These are phyloP conservation scores for Drosophila ustulata DNA, from an alignment of 2,888 invertebrate species.

Conservation along the genomic window DNA sequence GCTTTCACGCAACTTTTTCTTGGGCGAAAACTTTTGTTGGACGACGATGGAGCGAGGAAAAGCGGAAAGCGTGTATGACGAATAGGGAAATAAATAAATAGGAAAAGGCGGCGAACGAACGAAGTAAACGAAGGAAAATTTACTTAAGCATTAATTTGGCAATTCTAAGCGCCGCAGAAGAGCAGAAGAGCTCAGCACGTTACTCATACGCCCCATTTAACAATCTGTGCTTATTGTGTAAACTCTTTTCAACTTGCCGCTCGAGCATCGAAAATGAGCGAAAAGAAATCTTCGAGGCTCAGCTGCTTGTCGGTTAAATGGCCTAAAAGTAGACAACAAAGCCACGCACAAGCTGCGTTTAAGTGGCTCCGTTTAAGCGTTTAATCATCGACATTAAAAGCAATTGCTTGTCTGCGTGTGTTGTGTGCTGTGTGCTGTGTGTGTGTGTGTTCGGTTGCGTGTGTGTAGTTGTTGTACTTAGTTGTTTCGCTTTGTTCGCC, in stretches of 20 bases:
- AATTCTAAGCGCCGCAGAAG: conserved; percentile 47
- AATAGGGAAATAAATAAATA: conserved; percentile 20
- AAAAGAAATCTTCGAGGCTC: conserved; percentile 14
- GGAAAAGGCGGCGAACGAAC: neutral
- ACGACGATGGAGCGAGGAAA: conserved; percentile 2
- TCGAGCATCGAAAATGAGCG: conserved; percentile 22
- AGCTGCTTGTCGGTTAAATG: conserved; percentile 59
- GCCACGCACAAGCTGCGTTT: conserved; percentile 49
- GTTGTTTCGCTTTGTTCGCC: conserved; percentile 32
- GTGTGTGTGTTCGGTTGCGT: neutral
- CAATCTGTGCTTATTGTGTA: conserved; percentile 47
- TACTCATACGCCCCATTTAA: conserved; percentile 72
- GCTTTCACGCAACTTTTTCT: conserved; percentile 41
- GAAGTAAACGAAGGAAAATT: conserved; percentile 18
- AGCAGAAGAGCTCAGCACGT: conserved; percentile 34
- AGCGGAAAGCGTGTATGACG: conserved; percentile 21
- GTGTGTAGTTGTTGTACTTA: conserved; percentile 15
- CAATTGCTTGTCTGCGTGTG: conserved; percentile 58
- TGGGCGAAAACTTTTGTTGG: conserved; percentile 31
- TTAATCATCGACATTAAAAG: conserved; percentile 73
- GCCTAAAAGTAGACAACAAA: conserved; percentile 71
- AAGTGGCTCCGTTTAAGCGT: conserved; percentile 59
- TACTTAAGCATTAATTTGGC: conserved; percentile 61
- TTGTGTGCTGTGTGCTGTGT: conserved; percentile 3
- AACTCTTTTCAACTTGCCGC: conserved; percentile 50